These are phyloP conservation scores for Caenorhabditis inopinata DNA, from an alignment of 1,140 invertebrate genomes.

Conservation along the genomic window DNA sequence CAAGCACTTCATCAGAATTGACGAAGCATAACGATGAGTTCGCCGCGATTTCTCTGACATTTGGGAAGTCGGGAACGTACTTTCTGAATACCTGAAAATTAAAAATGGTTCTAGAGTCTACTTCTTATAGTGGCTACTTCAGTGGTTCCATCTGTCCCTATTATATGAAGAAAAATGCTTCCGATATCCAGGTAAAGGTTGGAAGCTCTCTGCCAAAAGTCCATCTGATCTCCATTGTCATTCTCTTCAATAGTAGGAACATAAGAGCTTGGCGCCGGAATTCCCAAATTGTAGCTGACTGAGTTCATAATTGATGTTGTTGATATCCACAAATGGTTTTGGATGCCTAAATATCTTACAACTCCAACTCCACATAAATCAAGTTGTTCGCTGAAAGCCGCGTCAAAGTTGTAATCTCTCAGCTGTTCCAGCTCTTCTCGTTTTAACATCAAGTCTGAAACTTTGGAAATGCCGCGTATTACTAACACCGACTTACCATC, in stretches of 20 bases:
- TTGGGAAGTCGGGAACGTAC: slow-evolving; percentile 45
- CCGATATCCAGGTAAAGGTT: slow-evolving; percentile 39
- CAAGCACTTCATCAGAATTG: slow-evolving; percentile 50
- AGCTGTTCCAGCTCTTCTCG: slow-evolving; percentile 36
- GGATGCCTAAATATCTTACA: slow-evolving; percentile 46
- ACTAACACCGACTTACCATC: slow-evolving; percentile 11
- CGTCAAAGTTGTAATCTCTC: slow-evolving; percentile 38
- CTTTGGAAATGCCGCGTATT: neutral
- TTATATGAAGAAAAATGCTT: slow-evolving; percentile 14
- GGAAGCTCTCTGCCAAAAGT: slow-evolving; percentile 43
- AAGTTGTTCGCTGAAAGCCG: slow-evolving; percentile 48
- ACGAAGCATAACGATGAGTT: slow-evolving; percentile 48
- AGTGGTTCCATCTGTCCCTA: slow-evolving; percentile 15
- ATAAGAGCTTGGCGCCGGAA: slow-evolving; percentile 44
- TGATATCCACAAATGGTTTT: slow-evolving; percentile 49
- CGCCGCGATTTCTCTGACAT: slow-evolving; percentile 47
- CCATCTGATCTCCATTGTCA: slow-evolving; percentile 44
- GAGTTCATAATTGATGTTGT: slow-evolving; percentile 46
- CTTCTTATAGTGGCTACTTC: neutral
- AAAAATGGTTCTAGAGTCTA: too few species aligned
- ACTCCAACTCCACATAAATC: slow-evolving; percentile 49
- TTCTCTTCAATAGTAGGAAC: slow-evolving; percentile 50
- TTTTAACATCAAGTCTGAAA: slow-evolving; percentile 39
- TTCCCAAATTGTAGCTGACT: slow-evolving; percentile 48
- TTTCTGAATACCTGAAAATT: slow-evolving; percentile 39